A percentile compares a stretch with the other conserved stretches of the same genome.
Evolutionary conservation across 2,797 vertebrate genomes (phyloP).

Genomic region (Sebastes cheni): DNA sequence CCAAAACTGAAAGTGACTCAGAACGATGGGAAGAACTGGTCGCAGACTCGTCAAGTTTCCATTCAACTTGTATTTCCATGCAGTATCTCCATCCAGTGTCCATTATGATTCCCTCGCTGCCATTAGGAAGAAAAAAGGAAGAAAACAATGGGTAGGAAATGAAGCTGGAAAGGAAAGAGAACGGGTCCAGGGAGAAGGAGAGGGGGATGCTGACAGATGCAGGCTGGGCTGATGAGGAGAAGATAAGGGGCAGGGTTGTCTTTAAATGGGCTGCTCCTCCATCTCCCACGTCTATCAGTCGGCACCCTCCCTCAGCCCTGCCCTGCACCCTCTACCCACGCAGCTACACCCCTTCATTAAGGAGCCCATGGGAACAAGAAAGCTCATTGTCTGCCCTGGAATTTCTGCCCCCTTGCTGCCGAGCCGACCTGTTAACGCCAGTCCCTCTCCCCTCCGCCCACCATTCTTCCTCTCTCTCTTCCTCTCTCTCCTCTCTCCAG

Average conservation of each 20-base stretch:
- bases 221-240: constrained; percentile 59
- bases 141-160: constrained; percentile 65
- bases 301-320: constrained; percentile 55
- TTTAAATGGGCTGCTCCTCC: constrained; percentile 70
- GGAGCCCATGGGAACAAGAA: constrained; percentile 81
- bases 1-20: not conserved
- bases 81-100: not conserved
- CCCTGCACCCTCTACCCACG: constrained; percentile 66
- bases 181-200: constrained; percentile 22
- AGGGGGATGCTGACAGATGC: constrained; percentile 72
- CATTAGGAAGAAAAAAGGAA: constrained; percentile 17
- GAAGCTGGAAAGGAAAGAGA: constrained; percentile 66
- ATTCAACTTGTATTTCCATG: constrained; percentile 1
- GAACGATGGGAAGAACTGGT: not conserved
- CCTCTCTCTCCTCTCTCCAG: constrained; percentile 53
- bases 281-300: constrained; percentile 75
- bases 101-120: not conserved
- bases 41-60: not conserved
- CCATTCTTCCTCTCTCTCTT: constrained; percentile 69
- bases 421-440: constrained; percentile 81
- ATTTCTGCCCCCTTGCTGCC: constrained; percentile 73
- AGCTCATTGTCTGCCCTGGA: constrained; percentile 76
- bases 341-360: constrained; percentile 79
- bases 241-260: constrained; percentile 75
- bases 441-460: constrained; percentile 68